phyloP scores from a whole-genome alignment of 2,113 vertebrate genomes.

The Columba livia region DNA sequence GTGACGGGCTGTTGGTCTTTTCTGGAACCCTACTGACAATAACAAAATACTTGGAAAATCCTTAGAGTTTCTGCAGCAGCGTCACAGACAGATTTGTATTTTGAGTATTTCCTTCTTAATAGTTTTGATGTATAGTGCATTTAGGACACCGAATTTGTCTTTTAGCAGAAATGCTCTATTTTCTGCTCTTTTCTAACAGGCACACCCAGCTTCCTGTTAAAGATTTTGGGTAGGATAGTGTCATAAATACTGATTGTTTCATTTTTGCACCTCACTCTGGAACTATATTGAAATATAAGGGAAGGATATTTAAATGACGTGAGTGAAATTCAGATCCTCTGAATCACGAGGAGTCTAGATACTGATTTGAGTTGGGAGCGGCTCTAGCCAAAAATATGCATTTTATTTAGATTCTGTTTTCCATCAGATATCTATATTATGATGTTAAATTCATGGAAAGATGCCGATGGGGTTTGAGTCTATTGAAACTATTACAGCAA shows the following conservation, averaged over 20 bases:
- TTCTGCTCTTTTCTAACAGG: background rate
- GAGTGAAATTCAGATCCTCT: background rate
- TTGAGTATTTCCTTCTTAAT: background rate
- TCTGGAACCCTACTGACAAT: background rate
- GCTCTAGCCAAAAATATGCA: constrained; percentile 24
- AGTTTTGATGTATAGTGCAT: background rate
- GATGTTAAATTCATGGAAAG: background rate
- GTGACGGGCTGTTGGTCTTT: background rate
- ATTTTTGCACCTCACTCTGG: background rate
- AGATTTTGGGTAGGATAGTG: background rate
- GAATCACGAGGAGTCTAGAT: background rate
- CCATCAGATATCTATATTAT: background rate
- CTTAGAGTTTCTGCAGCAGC: background rate
- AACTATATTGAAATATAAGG: background rate
- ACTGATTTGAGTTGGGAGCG: background rate
- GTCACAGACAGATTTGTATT: background rate
- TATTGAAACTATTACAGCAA: background rate
- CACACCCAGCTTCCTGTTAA: constrained; percentile 13
- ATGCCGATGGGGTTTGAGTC: background rate
- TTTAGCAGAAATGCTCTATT: constrained; percentile 4
- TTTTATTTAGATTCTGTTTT: constrained; percentile 44
- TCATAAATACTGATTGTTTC: background rate
- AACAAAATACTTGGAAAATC: background rate
- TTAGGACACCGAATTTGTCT: background rate
- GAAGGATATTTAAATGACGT: background rate